phyloP scores from a whole-genome alignment of 2,113 vertebrate species.

The Coracopsis vasa region DNA sequence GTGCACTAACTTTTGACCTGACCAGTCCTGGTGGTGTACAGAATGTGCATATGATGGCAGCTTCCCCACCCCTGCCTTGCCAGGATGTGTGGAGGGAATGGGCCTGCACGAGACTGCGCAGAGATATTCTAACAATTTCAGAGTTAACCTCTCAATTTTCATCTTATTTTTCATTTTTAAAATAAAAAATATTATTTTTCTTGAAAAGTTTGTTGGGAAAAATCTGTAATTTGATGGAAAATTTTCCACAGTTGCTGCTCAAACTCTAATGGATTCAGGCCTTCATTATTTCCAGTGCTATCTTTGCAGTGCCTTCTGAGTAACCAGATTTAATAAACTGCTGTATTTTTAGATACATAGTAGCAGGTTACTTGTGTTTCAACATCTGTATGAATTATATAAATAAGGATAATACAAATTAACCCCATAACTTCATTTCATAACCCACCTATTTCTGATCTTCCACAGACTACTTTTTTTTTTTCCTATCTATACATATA shows the following conservation, averaged over 20 bases:
- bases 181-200: neutral
- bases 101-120: neutral
- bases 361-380: neutral
- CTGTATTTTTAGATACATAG: neutral
- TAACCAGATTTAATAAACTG: neutral
- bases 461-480: neutral
- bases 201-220: neutral
- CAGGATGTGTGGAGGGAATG: neutral
- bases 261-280: neutral
- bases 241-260: neutral
- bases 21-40: neutral
- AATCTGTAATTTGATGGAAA: neutral
- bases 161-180: neutral
- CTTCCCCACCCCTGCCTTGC: neutral
- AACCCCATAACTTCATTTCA: neutral
- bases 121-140: neutral
- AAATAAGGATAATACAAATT: neutral
- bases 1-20: neutral
- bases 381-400: neutral
- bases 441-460: neutral
- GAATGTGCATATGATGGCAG: neutral
- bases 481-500: too few species aligned
- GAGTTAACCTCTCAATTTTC: neutral
- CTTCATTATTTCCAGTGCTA: neutral
- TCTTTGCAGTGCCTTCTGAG: neutral